Evolutionary conservation across 2,797 vertebrate species (phyloP).

Genomic region (Delichon dasypus): DNA sequence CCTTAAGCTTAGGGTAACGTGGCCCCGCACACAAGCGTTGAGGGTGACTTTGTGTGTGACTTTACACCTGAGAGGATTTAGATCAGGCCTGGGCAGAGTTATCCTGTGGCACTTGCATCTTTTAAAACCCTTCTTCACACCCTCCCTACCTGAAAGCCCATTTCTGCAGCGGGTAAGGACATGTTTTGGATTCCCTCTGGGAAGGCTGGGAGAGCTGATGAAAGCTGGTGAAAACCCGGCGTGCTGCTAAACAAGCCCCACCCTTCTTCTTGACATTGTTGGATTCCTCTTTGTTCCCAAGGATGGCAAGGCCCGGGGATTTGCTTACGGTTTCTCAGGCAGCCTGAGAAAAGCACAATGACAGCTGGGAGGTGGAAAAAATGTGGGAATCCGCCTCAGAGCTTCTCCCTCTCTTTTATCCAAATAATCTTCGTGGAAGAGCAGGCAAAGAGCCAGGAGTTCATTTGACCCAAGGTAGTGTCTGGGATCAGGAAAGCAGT

Average conservation of each 20-base stretch:
- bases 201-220: constrained; percentile 62
- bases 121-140: not conserved
- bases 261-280: constrained; percentile 44
- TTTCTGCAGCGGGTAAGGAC: constrained; percentile 50
- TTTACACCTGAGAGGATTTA: not conserved
- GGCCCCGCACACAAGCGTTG: not conserved
- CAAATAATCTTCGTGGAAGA: not conserved
- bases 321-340: constrained; percentile 35
- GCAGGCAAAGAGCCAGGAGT: constrained; percentile 15
- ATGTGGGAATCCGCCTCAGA: constrained; percentile 22
- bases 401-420: not conserved
- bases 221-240: constrained; percentile 4
- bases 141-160: not conserved
- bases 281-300: constrained; percentile 45
- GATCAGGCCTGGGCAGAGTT: not conserved
- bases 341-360: not conserved
- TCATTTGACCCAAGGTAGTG: constrained; percentile 24
- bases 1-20: not conserved
- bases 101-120: not conserved
- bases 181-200: constrained; percentile 56
- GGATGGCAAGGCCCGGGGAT: constrained; percentile 8
- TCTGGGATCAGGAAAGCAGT: not conserved
- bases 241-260: not conserved
- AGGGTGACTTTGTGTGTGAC: not conserved
- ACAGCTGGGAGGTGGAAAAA: constrained; percentile 15